Evolutionary conservation across 2,797 vertebrate genomes (phyloP), one percentile per base, ranked within the genome.

Genomic region (Hoplostethus atlanticus): DNA sequence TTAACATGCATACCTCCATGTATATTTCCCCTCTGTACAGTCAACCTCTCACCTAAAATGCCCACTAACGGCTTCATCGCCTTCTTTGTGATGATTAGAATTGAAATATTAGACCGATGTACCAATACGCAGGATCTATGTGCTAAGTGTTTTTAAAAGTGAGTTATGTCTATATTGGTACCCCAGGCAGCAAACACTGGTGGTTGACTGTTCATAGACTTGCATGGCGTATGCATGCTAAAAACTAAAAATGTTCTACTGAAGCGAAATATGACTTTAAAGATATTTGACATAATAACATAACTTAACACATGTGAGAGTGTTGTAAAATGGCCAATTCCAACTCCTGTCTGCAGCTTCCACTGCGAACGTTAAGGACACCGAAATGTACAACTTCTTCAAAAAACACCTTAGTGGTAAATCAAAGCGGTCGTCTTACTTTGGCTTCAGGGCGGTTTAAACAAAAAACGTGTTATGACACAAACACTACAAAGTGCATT

Each of bases 391-490:
- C 51, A 48, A 53, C 44, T 34, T 54, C 16, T 61, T 54, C 5
- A 64, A 73, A 28, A 72, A n/a, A 10, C 54, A 34, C 55, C 48
- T 61, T 70, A 30, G 64, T 56, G 42, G 30, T 40, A 54, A 70
- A 77, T 76, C 30, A 81, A 76, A 80, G 40, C 38, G 66, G 12
- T 48, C 10, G 68, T 72, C 83, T 85, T 15, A 82, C 90, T 93
- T 91, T 93, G 90, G 90, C 81, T 84, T 87, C 58, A 76, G 79
- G 59, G 53, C 38, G 60, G 76, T 13, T 52, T 65, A 11, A 13
- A 21, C 17, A 31, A 79, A 56, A 28, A 67, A 69, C 74, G 60
- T 66, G 36, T 50, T 34, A 57, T 69, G 77, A 81, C 70, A 57
- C 64, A 74, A 83, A 83, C 64, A 68, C 21, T 65, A 69, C 76